phyloP scores from a whole-genome alignment of 2,888 invertebrate species.

The Mactromeris polynyma region DNA sequence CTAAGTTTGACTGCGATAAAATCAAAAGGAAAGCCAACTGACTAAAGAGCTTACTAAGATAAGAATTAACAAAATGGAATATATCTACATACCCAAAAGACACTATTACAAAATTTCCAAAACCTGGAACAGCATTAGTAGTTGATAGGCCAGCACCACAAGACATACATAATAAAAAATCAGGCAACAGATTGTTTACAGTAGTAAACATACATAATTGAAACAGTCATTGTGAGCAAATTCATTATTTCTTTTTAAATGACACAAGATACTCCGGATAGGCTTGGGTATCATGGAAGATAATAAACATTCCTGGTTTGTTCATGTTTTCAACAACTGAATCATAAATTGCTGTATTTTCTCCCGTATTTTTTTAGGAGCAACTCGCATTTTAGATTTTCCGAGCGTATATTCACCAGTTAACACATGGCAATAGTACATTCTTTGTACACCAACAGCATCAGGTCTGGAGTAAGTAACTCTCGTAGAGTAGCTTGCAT shows the following conservation, averaged over 20 bases:
- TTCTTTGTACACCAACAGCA: constrained; percentile 65
- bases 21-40: too few relatives aligned
- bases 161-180: background rate
- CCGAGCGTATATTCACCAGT: constrained; percentile 77
- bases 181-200: too few relatives aligned
- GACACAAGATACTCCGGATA: constrained; percentile 84
- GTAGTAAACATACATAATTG: too few relatives aligned
- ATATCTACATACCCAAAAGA: too few relatives aligned
- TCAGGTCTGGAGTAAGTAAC: constrained; percentile 74
- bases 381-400: constrained; percentile 66
- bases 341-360: constrained; percentile 75
- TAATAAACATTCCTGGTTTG: constrained; percentile 78
- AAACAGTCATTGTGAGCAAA: too few relatives aligned
- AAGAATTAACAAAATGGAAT: too few relatives aligned
- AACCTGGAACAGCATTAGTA: background rate
- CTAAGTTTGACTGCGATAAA: too few relatives aligned
- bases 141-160: background rate
- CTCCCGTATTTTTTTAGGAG: constrained; percentile 67
- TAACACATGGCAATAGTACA: constrained; percentile 79
- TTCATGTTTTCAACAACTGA: constrained; percentile 76
- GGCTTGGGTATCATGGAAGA: constrained; percentile 84
- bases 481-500: constrained; percentile 75
- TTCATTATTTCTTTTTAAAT: constrained; percentile 59
- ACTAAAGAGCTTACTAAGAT: too few relatives aligned
- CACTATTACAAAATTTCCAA: too few relatives aligned